Base-by-base conservation (phyloP, 2,888 invertebrate species). In the Eupithecia dodoneata region DNA sequence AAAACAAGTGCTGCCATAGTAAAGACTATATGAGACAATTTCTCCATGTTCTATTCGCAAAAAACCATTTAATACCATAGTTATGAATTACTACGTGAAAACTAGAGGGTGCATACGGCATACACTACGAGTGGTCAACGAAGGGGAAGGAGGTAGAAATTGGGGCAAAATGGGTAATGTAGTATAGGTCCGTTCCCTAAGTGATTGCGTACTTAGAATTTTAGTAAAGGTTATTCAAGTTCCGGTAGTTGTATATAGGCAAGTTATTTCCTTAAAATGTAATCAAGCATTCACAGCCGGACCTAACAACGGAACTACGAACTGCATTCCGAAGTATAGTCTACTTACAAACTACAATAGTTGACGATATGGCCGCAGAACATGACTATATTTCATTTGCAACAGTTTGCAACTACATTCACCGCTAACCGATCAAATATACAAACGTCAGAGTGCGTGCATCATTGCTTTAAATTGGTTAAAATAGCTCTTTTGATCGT, bases 391-490 rank as follows among this genome's bases (percentile, higher is more conserved):
- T 63, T 63, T 30, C 30, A 63, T 63, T 63, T 30, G 30, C 30
- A 30, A 12, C 63, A 63, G 30, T 63, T 63, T 30, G 30, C 30
- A 30, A 12, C 63, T 30, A 10, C 30, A 63, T 63, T 63, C 12
- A 63, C 63, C 30, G 63, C 30, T 63, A 63, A 63, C 18, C 18
- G 10, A 30, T 30, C 4, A 63, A 30, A 12, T 2, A 63, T 30
- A 63, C 63, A 30, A 12, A 63, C 63, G 63, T 63, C 63, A 63
- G 63, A 63, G 63, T 12, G 12, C 63, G 63, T 63, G 63, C 63
- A 59, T 9, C 59, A 0, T 10, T 63, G 63, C 63, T 63, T 12
- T 18, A 30, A 63, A 63, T 63, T 30, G 10, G 12, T 63, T 10
- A 30, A 12, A 30, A 63, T 12, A 63, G 18, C 9, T 59, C 18